These are phyloP conservation scores for Scomber japonicus DNA, from an alignment of 2,113 vertebrate genomes.

Conservation along the genomic window DNA sequence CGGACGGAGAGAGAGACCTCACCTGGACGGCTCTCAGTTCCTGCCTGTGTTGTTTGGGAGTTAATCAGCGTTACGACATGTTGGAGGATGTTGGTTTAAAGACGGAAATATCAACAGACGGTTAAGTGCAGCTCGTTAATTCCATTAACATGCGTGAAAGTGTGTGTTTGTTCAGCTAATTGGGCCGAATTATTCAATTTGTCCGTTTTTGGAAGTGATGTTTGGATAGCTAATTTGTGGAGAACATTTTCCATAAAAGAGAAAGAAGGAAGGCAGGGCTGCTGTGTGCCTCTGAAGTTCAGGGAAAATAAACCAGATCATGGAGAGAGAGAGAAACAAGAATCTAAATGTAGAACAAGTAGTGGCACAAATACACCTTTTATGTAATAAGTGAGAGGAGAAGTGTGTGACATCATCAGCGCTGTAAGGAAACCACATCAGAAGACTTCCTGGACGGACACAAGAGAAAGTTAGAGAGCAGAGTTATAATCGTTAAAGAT, in stretches of 20 bases:
- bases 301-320: conserved; percentile 60
- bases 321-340: conserved; percentile 15
- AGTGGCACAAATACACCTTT: conserved; percentile 31
- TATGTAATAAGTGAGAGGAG: neutral
- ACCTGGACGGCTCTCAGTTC: conserved; percentile 28
- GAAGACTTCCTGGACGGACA: too few species aligned
- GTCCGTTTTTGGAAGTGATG: conserved; percentile 67
- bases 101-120: conserved; percentile 70
- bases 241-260: conserved; percentile 70
- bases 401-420: too few species aligned
- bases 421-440: too few species aligned
- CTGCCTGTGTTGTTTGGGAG: conserved; percentile 25
- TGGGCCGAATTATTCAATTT: conserved; percentile 79
- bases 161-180: conserved; percentile 78
- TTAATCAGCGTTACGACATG: conserved; percentile 61
- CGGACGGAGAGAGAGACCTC: conserved; percentile 43
- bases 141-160: conserved; percentile 70
- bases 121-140: conserved; percentile 74
- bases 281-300: conserved; percentile 34
- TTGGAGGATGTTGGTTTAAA: conserved; percentile 72
- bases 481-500: too few species aligned
- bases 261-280: conserved; percentile 54
- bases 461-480: too few species aligned
- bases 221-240: conserved; percentile 75
- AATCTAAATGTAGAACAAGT: conserved; percentile 33